A percentile compares a stretch with the other conserved stretches of the same genome.
These are phyloP conservation scores for Mesoclemmys tuberculata DNA, from an alignment of 2,113 vertebrate genomes.

Conservation along the genomic window DNA sequence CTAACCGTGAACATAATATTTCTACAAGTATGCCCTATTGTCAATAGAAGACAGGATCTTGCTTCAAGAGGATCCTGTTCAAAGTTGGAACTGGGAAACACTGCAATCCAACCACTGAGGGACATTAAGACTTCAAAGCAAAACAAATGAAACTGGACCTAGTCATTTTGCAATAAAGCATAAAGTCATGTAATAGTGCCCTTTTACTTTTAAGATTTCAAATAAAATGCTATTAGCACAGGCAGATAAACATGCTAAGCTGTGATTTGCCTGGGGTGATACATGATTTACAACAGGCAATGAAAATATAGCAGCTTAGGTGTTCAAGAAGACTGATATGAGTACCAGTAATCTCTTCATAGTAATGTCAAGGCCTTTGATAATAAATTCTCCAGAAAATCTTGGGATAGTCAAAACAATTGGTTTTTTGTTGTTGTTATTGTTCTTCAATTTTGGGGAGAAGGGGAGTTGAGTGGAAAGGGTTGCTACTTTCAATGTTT, in stretches of 20 bases:
- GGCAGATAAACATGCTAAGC: conserved; percentile 80
- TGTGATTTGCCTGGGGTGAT: conserved; percentile 66
- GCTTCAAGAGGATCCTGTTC: conserved; percentile 56
- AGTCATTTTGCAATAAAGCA: conserved; percentile 74
- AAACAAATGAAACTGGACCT: conserved; percentile 68
- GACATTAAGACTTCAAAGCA: conserved; percentile 74
- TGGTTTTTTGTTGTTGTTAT: not conserved
- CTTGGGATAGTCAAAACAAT: not conserved
- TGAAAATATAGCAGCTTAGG: conserved; percentile 47
- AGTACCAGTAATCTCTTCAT: conserved; percentile 44
- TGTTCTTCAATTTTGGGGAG: not conserved
- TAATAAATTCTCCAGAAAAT: conserved; percentile 20
- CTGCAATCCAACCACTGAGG: conserved; percentile 25
- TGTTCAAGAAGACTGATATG: not conserved
- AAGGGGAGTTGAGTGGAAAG: too few species aligned
- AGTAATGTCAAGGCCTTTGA: conserved; percentile 1
- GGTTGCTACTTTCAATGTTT: not conserved
- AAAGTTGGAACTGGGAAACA: conserved; percentile 47
- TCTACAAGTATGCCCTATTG: not conserved
- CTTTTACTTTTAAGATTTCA: conserved; percentile 81
- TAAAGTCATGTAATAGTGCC: conserved; percentile 68
- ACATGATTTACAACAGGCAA: conserved; percentile 63
- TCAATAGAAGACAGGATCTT: conserved; percentile 35
- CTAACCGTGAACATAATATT: conserved; percentile 3
- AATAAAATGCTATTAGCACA: conserved; percentile 77